These are phyloP conservation scores for Misgurnus mizolepis DNA, from an alignment of 2,113 vertebrate species.

Conservation along the genomic window DNA sequence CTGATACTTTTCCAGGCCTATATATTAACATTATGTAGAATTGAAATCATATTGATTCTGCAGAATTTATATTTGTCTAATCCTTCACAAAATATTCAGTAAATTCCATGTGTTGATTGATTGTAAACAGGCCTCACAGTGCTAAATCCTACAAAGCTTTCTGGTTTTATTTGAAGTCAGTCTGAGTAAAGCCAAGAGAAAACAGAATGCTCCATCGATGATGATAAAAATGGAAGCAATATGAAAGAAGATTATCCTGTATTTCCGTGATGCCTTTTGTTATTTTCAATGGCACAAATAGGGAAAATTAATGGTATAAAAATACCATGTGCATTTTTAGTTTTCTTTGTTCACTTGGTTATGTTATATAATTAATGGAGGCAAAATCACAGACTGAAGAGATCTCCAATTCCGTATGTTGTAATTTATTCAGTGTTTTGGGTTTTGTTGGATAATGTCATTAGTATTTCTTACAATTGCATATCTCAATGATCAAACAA, in stretches of 20 bases:
- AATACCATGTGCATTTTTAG: slow-evolving; percentile 36
- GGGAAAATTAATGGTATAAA: slow-evolving; percentile 43
- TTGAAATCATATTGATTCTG: too few relatives aligned
- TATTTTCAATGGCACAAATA: slow-evolving; percentile 38
- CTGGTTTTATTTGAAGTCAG: slow-evolving; percentile 22
- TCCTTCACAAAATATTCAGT: not conserved
- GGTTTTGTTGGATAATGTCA: not conserved
- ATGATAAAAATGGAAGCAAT: slow-evolving; percentile 23
- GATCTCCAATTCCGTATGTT: not conserved
- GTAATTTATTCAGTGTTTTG: not conserved
- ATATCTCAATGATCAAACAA: slow-evolving; percentile 4
- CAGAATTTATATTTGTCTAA: too few relatives aligned
- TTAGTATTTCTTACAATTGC: slow-evolving; percentile 1
- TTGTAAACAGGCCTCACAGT: not conserved
- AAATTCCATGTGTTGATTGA: not conserved
- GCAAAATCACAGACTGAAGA: not conserved
- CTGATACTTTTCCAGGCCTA: too few relatives aligned
- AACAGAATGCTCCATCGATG: slow-evolving; percentile 21
- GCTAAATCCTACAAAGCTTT: not conserved
- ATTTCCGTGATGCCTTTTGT: slow-evolving; percentile 27
- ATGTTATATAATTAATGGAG: slow-evolving; percentile 41
- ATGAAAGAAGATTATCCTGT: slow-evolving; percentile 27
- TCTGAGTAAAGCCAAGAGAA: slow-evolving; percentile 9
- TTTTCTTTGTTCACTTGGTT: not conserved
- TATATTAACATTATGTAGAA: too few relatives aligned